Conservation (phyloP, 2,113 vertebrate species). For the Tricholaema leucomelas region DNA sequence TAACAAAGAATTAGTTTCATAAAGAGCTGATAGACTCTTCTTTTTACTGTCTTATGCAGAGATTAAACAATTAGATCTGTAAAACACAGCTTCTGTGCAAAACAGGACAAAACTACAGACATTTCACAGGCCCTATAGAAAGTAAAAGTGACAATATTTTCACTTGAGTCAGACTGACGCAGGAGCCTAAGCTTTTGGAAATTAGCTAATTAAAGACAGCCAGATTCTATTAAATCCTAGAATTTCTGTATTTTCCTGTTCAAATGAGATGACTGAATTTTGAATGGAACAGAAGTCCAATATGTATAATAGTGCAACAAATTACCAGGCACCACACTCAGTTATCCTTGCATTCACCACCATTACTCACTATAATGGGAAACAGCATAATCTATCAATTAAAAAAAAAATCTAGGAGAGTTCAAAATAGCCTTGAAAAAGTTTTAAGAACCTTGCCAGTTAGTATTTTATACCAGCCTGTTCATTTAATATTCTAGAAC, state of each 20-base stretch:
- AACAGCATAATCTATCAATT: background rate
- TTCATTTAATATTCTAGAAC: slow-evolving; percentile 31
- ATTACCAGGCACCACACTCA: background rate
- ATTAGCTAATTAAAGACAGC: background rate
- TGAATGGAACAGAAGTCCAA: background rate
- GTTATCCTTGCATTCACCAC: background rate
- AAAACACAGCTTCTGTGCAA: background rate
- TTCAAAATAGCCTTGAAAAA: slow-evolving; percentile 19
- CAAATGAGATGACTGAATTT: background rate
- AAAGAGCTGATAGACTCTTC: background rate
- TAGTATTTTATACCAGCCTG: background rate
- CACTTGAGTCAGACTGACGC: background rate
- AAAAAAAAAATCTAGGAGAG: background rate
- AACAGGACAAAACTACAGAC: background rate
- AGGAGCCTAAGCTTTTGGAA: background rate
- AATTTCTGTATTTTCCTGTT: background rate
- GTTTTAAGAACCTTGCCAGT: background rate
- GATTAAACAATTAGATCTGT: background rate
- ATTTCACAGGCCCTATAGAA: background rate
- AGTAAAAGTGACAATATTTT: background rate
- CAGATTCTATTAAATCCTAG: background rate
- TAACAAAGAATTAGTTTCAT: background rate
- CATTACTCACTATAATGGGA: background rate
- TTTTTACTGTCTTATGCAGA: background rate
- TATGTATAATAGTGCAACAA: background rate